These are phyloP conservation scores for Apostichopus japonicus DNA, from an alignment of 35 echinoderm and acorn worm species.

Conservation along the genomic window DNA sequence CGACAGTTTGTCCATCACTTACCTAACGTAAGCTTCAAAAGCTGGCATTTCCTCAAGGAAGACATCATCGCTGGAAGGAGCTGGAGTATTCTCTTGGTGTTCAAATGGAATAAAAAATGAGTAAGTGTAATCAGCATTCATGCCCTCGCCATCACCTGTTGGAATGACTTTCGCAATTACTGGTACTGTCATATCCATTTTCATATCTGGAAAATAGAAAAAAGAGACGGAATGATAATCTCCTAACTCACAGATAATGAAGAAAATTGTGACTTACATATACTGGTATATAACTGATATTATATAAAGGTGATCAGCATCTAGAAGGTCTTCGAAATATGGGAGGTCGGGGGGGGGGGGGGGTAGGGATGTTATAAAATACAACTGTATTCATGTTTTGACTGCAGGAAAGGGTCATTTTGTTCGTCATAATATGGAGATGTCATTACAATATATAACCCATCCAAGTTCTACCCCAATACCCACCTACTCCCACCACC, in stretches of 20 bases:
- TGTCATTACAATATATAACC: too few species aligned
- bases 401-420: too few species aligned
- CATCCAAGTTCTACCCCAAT: too few species aligned
- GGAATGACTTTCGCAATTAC: slow-evolving; percentile 66
- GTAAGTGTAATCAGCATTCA: slow-evolving; percentile 65
- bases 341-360: too few species aligned
- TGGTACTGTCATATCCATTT: slow-evolving; percentile 77
- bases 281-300: too few species aligned
- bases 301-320: too few species aligned
- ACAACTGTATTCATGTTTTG: too few species aligned
- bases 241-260: not conserved
- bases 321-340: too few species aligned
- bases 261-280: too few species aligned
- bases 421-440: too few species aligned
- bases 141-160: slow-evolving; percentile 47
- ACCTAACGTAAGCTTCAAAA: slow-evolving; percentile 42
- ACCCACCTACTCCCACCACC: too few species aligned
- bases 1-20: not conserved
- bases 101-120: slow-evolving; percentile 75
- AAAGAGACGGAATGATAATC: not conserved
- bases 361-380: too few species aligned
- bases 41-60: not conserved
- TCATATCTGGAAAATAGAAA: slow-evolving; percentile 31
- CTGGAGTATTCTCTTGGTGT: slow-evolving; percentile 42
- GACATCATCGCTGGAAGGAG: not conserved